A percentile compares a stretch with the other conserved stretches of the same genome.
These are phyloP conservation scores for Nipponacmea schrenckii DNA, from an alignment of 2,888 invertebrate genomes.

Conservation along the genomic window DNA sequence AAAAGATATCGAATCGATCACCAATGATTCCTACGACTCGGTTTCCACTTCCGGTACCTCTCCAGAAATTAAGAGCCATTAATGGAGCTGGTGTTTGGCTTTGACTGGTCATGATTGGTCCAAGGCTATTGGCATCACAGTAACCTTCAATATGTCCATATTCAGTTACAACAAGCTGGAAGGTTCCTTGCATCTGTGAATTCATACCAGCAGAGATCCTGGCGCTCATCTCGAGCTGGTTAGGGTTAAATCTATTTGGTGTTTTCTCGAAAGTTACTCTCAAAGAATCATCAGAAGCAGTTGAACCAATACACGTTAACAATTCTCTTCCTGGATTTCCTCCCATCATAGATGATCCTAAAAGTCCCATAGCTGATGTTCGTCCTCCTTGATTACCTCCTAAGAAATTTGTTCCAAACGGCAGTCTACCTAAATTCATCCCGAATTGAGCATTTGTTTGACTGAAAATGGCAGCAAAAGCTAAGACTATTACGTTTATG, in stretches of 20 bases:
- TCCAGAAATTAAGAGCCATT: background rate
- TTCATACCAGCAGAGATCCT: conserved; percentile 1
- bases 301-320: conserved; percentile 1
- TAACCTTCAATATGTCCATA: conserved; percentile 1
- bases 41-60: background rate
- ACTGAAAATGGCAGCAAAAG: too few relatives aligned
- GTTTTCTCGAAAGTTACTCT: background rate
- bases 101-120: background rate
- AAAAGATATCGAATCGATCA: background rate
- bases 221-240: background rate
- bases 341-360: background rate
- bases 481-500: too few relatives aligned
- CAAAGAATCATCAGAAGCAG: background rate
- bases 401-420: too few relatives aligned
- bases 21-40: background rate
- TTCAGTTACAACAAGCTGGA: background rate
- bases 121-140: background rate
- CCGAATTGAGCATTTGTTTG: too few relatives aligned
- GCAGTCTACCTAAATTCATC: too few relatives aligned
- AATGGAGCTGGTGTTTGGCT: background rate
- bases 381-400: background rate
- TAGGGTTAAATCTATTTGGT: background rate
- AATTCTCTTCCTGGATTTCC: background rate
- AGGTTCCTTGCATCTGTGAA: background rate
- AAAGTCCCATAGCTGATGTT: background rate